These are phyloP conservation scores for Sarcophaga subvicina DNA, from an alignment of 2,888 invertebrate species.

Conservation along the genomic window DNA sequence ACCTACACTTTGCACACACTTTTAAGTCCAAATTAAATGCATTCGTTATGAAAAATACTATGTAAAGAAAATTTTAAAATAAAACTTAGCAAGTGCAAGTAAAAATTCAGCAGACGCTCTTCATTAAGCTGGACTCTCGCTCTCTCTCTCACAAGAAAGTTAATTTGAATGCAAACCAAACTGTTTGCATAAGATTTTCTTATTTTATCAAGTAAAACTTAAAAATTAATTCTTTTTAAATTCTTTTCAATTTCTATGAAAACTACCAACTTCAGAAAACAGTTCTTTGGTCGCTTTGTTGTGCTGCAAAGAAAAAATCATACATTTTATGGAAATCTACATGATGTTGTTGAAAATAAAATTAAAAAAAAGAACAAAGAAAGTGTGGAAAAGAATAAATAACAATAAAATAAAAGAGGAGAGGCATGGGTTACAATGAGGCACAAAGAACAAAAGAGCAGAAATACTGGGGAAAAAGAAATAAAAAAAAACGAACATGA, in stretches of 20 bases:
- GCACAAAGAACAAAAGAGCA: too few species aligned
- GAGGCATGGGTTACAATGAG: neutral
- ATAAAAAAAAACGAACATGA: neutral
- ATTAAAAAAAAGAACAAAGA: neutral
- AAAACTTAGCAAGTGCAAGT: too few species aligned
- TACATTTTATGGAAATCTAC: neutral
- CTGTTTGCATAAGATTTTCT: neutral
- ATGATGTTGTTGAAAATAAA: neutral
- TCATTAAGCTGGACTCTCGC: neutral
- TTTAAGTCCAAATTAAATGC: too few species aligned
- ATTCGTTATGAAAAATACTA: too few species aligned
- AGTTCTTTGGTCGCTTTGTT: too few species aligned
- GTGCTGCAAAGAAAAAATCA: neutral
- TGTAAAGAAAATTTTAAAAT: too few species aligned
- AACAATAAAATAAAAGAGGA: neutral
- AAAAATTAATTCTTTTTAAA: neutral
- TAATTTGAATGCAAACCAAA: neutral
- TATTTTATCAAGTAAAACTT: neutral
- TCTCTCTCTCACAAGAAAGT: neutral
- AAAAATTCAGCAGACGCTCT: too few species aligned
- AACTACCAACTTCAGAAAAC: neutral
- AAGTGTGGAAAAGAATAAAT: neutral
- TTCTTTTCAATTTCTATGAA: conserved; percentile 15
- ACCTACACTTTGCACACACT: too few species aligned
- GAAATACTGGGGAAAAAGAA: neutral